These are phyloP conservation scores for Paramormyrops hopkinsi DNA, from an alignment of 2,797 vertebrate genomes.

Conservation along the genomic window DNA sequence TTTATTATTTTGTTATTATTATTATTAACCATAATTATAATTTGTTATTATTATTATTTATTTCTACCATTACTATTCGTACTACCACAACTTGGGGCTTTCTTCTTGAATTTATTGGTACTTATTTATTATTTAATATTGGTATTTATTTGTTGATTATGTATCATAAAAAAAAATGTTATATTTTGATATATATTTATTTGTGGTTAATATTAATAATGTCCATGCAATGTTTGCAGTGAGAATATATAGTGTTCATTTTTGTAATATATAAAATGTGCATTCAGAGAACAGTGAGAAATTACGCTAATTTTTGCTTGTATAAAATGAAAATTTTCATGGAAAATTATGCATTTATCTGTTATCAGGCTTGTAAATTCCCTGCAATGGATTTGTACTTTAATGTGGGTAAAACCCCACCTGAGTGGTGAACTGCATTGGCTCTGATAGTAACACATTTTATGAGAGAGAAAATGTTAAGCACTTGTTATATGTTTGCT, in stretches of 20 bases:
- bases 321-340: neutral
- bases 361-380: neutral
- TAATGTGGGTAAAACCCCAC: neutral
- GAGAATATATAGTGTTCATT: neutral
- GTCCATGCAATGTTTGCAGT: neutral
- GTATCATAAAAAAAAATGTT: neutral
- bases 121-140: neutral
- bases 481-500: conserved; percentile 71
- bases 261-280: neutral
- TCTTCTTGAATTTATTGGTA: neutral
- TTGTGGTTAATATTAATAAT: neutral
- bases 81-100: neutral
- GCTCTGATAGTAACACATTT: conserved; percentile 48
- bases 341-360: neutral
- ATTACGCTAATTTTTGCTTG: neutral
- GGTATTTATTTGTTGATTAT: neutral
- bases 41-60: neutral
- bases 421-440: neutral
- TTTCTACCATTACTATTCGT: neutral
- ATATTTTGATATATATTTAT: neutral
- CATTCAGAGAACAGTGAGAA: neutral
- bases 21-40: neutral
- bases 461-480: conserved; percentile 57
- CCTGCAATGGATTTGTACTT: neutral
- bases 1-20: neutral